Percentiles rank a stretch among this genome's conserved stretches.
These are phyloP conservation scores for Vipera ursinii DNA, from an alignment of 2,797 vertebrate species.

Conservation along the genomic window DNA sequence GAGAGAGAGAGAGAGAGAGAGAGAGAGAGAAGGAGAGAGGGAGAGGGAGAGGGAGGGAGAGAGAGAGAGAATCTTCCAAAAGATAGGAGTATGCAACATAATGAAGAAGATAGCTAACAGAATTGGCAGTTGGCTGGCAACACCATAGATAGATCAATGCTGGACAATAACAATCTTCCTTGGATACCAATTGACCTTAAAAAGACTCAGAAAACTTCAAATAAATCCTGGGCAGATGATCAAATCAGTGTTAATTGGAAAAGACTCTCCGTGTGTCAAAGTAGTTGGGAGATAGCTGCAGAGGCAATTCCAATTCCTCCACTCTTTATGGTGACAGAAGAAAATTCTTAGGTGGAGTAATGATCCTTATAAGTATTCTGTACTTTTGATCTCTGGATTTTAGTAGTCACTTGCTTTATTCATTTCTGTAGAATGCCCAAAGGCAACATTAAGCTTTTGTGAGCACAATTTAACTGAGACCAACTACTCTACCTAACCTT, in stretches of 20 bases:
- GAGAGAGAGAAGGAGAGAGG: too few species aligned
- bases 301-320: not conserved
- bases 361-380: not conserved
- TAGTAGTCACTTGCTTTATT: not conserved
- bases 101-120: not conserved
- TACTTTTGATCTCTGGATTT: not conserved
- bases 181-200: not conserved
- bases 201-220: not conserved
- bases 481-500: not conserved
- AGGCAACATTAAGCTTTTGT: not conserved
- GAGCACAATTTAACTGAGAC: not conserved
- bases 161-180: not conserved
- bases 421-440: not conserved
- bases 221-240: not conserved
- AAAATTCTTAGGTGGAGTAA: not conserved
- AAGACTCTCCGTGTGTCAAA: not conserved
- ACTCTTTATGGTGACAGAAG: not conserved
- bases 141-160: not conserved
- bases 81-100: not conserved
- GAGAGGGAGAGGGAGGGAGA: too few species aligned
- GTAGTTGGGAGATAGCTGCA: not conserved
- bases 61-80: not conserved
- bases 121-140: not conserved
- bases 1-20: too few species aligned
- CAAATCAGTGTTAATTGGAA: not conserved